Evolutionary conservation across 1,140 invertebrate genomes (phyloP), one percentile per base, ranked within the genome.

Genomic region (Tetramorium simillimum): DNA sequence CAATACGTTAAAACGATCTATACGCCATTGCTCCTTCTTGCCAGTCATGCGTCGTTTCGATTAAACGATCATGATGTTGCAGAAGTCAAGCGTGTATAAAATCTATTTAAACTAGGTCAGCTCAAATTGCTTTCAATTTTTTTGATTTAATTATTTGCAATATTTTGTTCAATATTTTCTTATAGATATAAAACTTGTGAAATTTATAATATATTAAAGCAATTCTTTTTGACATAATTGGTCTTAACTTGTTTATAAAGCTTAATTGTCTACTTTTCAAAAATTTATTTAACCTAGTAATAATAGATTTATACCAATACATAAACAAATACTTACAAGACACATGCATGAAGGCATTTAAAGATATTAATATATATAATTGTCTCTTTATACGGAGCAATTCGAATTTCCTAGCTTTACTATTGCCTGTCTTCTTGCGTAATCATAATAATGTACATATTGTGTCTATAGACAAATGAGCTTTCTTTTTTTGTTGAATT

Each of bases 101-200:
- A 70, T 87, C 73, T 90, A 43, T 90, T 87, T 87, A 46, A 75
- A 70, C 51, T 88, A 53, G 80, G 80, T 87, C 73, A 58, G 70
- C 77, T 86, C 40, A 49, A 62, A 62, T 24, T 76, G 6, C 9
- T 24, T 24, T 49, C 12, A 0, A 24, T 53, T 40, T 81, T 85
- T 9, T 2, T 0, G n/a, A 33, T 76, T 21, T 46, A 85, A 21
- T 73, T 73, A 40, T 67, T 37, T 67, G 16, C 28, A 70, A 40
- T 14, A 63, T 28, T 28, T n/a, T 14, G 10, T 72, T 80, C 12
- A 69, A 14, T 60, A 24, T 53, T 76, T 53, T 10, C 28, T 58
- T 60, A 60, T 46, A 1, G 24, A 60, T 46, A 63, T 69, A 49
- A 4, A 4, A 10, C n/a, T 24, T 14, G 37, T 49, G 2, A 49